These are phyloP conservation scores for Vespertilio murinus DNA, from an alignment of 2,797 vertebrate species.

Conservation along the genomic window DNA sequence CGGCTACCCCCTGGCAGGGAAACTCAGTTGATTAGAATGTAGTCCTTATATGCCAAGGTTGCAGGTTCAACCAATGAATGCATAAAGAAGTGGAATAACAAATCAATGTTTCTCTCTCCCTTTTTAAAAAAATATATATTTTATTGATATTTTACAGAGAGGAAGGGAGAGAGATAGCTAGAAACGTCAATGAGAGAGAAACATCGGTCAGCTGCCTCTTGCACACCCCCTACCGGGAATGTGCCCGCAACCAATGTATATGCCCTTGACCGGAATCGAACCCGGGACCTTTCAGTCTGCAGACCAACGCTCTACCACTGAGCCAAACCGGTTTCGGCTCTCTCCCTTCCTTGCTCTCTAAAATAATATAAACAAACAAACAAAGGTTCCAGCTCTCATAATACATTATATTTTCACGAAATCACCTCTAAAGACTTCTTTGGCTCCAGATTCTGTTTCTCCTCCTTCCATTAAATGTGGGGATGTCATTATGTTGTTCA, in stretches of 20 bases:
- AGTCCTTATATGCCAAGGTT: background rate
- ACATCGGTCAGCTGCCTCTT: too few species aligned
- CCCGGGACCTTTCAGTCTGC: too few species aligned
- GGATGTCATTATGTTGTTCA: slow-evolving; percentile 23
- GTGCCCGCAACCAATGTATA: too few species aligned
- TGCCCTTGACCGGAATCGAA: too few species aligned
- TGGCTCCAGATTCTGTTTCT: background rate
- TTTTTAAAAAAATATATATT: too few species aligned
- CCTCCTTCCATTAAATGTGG: background rate
- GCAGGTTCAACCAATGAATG: background rate
- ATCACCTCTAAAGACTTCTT: background rate
- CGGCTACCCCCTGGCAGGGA: background rate
- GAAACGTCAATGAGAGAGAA: too few species aligned
- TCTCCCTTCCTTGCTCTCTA: background rate
- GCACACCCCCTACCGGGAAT: too few species aligned
- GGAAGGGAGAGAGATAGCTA: too few species aligned
- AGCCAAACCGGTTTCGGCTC: too few species aligned
- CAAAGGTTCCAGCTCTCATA: background rate
- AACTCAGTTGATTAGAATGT: background rate
- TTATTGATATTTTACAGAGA: too few species aligned
- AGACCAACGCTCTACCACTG: too few species aligned
- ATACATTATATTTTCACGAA: slow-evolving; percentile 4
- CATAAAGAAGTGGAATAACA: background rate
- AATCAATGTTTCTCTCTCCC: background rate
- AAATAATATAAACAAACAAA: background rate